phyloP scores from a whole-genome alignment of 2,113 vertebrate species.

The Phainopepla nitens region DNA sequence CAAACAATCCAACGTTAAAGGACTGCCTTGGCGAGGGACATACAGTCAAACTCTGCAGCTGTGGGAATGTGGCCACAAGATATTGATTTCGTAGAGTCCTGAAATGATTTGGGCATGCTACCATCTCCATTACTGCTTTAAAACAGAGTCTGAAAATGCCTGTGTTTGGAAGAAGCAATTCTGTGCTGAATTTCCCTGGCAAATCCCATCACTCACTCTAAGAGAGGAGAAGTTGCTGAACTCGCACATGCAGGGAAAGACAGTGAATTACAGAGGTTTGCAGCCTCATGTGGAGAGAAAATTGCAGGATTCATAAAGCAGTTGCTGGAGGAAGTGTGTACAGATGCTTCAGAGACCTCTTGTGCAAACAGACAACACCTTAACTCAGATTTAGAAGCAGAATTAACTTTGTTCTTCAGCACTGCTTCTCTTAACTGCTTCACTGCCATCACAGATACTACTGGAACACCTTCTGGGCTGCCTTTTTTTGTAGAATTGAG shows the following conservation, averaged over 20 bases:
- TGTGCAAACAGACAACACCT: not conserved
- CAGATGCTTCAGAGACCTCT: conserved; percentile 16
- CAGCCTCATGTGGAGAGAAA: not conserved
- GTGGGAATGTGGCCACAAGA: not conserved
- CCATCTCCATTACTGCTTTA: not conserved
- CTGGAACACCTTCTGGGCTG: not conserved
- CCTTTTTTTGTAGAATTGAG: not conserved
- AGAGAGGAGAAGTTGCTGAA: not conserved
- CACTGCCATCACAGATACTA: not conserved
- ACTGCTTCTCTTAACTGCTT: not conserved
- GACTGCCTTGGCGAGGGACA: not conserved
- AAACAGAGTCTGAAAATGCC: not conserved
- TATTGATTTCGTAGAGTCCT: not conserved
- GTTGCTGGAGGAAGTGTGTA: not conserved
- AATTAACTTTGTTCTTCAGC: not conserved
- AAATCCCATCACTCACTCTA: not conserved
- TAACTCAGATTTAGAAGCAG: not conserved
- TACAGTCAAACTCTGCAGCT: not conserved
- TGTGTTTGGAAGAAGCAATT: conserved; percentile 8
- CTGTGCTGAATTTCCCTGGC: not conserved
- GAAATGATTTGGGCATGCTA: not conserved
- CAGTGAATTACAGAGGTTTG: conserved; percentile 4
- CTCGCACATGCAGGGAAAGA: not conserved
- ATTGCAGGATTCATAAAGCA: conserved; percentile 29
- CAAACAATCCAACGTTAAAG: not conserved